Evolutionary conservation across 2,113 vertebrate genomes (phyloP), one percentile per base, ranked within the genome.

Genomic region (Pampusana beccarii): DNA sequence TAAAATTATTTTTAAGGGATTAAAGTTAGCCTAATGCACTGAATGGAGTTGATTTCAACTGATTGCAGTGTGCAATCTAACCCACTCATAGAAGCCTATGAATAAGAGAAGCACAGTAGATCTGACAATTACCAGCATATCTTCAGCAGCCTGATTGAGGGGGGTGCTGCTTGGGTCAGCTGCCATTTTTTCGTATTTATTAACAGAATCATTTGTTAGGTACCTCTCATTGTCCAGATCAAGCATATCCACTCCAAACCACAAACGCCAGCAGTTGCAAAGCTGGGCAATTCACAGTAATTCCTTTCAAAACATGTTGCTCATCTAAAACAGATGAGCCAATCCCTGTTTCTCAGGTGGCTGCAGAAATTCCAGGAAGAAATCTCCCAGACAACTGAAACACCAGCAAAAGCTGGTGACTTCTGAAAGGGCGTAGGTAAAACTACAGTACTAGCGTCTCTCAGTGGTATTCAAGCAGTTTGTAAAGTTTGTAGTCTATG

Each of bases 1-100:
- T 89, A 10, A 69, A 86, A 82, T 40, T 61, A 81, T 34, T 85
- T 93, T 94, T 69, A 86, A 72, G 69, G n/a, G 34, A 51, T 77
- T 56, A 19, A 34, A 77, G 56, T 62, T 73, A 73, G 34, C 28
- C 51, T 74, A 73, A 50, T 79, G 85, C 80, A 78, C 5, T 54
- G 88, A 95, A 74, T 67, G 61, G 67, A n/a, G 34, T 13, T 80
- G 64, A 86, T 96, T 93, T 88, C 71, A 74, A 26, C 11, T 86
- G 71, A 86, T 66, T 92, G 80, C 67, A n/a, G 34, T 14, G 25
- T 62, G 71, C 71, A 88, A 25, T 93, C 56, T 23, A 61, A 77
- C 42, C 33, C 74, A 34, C 67, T 88, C 21, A 4, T 0, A 60
- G 90, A 77, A 86, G 46, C 18, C 46, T 67, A 57, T 83, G 58